These are phyloP conservation scores for Steinernema scapterisci DNA, from an alignment of 2,888 invertebrate species.

Conservation along the genomic window DNA sequence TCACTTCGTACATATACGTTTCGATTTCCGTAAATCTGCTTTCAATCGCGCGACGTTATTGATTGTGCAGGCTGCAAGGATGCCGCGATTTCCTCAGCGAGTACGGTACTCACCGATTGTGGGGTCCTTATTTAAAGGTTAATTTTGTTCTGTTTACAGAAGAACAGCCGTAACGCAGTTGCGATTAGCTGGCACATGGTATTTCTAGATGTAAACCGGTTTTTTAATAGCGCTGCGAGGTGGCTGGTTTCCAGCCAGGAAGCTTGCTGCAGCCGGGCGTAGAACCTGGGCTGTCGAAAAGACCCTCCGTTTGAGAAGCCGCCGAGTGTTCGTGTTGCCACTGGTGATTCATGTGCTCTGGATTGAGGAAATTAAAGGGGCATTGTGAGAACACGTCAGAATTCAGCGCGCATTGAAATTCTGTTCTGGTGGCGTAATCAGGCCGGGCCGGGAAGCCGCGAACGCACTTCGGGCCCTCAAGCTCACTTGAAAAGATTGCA, in stretches of 20 bases:
- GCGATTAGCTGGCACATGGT: constrained; percentile 24
- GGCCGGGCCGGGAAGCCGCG: too few relatives aligned
- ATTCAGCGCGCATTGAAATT: not conserved
- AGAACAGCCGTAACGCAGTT: constrained; percentile 8
- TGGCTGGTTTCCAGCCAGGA: constrained; percentile 26
- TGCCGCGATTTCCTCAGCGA: too few relatives aligned
- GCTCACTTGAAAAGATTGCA: not conserved
- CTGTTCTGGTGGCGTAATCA: too few relatives aligned
- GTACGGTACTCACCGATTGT: too few relatives aligned
- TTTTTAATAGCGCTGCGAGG: not conserved
- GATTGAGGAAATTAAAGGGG: too few relatives aligned
- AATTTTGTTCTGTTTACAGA: not conserved
- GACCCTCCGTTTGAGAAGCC: not conserved
- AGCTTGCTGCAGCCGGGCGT: not conserved
- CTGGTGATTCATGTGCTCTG: not conserved
- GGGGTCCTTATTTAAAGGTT: not conserved
- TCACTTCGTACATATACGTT: constrained; percentile 6
- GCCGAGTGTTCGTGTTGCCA: not conserved
- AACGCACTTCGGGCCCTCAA: not conserved
- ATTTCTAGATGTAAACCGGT: constrained; percentile 28
- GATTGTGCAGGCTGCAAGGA: not conserved
- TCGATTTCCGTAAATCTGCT: not conserved
- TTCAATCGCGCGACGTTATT: not conserved
- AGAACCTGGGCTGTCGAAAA: constrained; percentile 15
- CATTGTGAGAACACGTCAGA: not conserved